Evolutionary conservation across 2,888 invertebrate genomes (phyloP).

Genomic region (Dolichopus griseipennis): DNA sequence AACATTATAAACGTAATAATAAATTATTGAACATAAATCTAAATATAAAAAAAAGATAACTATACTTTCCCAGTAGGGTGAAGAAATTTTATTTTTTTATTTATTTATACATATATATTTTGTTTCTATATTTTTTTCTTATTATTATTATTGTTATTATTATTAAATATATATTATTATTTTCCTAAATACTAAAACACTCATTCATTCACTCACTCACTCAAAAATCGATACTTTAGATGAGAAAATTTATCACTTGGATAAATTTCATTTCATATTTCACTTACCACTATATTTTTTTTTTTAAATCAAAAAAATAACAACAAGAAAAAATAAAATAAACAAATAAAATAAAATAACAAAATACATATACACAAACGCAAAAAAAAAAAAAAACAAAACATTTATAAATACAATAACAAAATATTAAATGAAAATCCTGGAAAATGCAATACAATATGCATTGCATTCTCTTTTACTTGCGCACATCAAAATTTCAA

Average conservation of each 20-base stretch:
- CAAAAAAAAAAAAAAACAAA: too few relatives aligned
- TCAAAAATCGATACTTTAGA: not conserved
- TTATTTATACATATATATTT: too few relatives aligned
- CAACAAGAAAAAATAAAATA: not conserved
- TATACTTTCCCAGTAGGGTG: not conserved
- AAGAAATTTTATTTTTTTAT: not conserved
- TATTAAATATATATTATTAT: too few relatives aligned
- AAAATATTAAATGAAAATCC: not conserved
- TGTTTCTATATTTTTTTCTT: too few relatives aligned
- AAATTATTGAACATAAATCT: too few relatives aligned
- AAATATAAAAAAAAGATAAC: too few relatives aligned
- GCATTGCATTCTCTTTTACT: not conserved
- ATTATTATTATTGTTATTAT: too few relatives aligned
- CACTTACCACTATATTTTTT: not conserved
- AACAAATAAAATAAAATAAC: too few relatives aligned
- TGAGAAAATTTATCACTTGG: constrained; percentile 1
- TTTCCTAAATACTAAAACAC: not conserved
- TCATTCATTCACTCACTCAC: not conserved
- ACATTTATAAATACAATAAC: too few relatives aligned
- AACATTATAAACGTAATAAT: too few relatives aligned
- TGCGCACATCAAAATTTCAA: not conserved
- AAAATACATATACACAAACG: too few relatives aligned
- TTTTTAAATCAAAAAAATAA: not conserved
- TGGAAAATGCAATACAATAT: constrained; percentile 6
- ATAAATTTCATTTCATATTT: constrained; percentile 4